A percentile compares a stretch with the other conserved stretches of the same genome.
Evolutionary conservation across 2,797 vertebrate genomes (phyloP).

Genomic region (Bucorvus abyssinicus): DNA sequence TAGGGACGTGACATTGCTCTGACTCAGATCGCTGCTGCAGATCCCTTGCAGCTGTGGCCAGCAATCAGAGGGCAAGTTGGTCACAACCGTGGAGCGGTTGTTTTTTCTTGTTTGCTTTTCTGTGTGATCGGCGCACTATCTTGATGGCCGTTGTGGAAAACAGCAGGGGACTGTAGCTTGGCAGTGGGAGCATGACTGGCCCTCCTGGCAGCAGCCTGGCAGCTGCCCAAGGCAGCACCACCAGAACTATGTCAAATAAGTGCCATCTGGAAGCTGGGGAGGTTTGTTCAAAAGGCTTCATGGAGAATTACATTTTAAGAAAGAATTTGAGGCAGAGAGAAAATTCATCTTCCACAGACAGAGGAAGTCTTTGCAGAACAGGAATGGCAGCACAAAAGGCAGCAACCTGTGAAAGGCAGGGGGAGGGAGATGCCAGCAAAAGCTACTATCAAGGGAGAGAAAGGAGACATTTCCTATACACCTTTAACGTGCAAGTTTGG

Average conservation of each 20-base stretch:
- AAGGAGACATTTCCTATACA: not conserved
- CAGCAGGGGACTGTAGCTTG: not conserved
- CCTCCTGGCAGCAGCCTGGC: not conserved
- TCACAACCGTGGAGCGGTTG: not conserved
- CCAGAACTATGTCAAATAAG: not conserved
- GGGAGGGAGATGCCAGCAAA: not conserved
- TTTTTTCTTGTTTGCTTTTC: not conserved
- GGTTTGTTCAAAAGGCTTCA: not conserved
- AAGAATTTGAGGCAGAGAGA: not conserved
- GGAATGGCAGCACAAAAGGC: rapidly evolving
- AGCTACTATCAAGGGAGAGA: not conserved
- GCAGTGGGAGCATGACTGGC: rapidly evolving
- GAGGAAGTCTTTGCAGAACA: not conserved
- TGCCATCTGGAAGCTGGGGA: not conserved
- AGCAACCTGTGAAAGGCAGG: not conserved
- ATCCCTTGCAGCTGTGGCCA: not conserved
- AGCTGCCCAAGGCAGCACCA: not conserved
- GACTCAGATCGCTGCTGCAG: not conserved
- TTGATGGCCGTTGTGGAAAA: not conserved
- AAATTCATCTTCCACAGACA: not conserved
- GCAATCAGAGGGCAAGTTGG: not conserved
- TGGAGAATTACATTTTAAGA: not conserved
- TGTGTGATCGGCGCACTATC: not conserved
- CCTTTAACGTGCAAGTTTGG: not conserved
- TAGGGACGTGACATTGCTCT: not conserved